These are phyloP conservation scores for Tipula vernalis DNA, from an alignment of 2,888 invertebrate genomes.

Conservation along the genomic window DNA sequence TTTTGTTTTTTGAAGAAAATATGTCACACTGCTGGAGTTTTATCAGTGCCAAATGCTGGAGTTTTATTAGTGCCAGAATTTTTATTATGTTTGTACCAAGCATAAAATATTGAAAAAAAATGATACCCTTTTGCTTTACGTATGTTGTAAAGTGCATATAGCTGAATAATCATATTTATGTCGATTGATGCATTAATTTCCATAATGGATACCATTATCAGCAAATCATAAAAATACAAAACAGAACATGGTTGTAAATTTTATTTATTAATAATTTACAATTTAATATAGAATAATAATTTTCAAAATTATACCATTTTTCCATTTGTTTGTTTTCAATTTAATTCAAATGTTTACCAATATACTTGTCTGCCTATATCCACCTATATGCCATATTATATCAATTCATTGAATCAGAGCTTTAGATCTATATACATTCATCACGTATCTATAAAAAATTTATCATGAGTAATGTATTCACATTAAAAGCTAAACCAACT, in stretches of 20 bases:
- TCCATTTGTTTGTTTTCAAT: neutral
- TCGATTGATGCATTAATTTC: neutral
- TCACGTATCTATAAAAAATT: neutral
- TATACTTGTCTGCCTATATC: too few relatives aligned
- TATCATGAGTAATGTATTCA: neutral
- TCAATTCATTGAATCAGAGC: neutral
- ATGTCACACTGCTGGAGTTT: too few relatives aligned
- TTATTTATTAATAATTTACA: neutral
- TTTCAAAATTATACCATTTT: neutral
- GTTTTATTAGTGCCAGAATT: too few relatives aligned
- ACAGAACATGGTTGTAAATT: neutral
- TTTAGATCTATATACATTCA: too few relatives aligned
- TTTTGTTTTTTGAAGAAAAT: too few relatives aligned
- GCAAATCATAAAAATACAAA: neutral
- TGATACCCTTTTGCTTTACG: too few relatives aligned
- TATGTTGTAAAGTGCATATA: too few relatives aligned
- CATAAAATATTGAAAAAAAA: too few relatives aligned
- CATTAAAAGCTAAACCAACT: neutral
- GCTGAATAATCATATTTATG: neutral
- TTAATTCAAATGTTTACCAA: neutral
- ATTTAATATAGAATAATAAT: neutral
- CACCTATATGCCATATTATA: neutral
- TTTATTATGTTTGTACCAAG: too few relatives aligned
- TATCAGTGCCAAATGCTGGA: too few relatives aligned
- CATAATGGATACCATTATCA: neutral